Percentiles rank a stretch among this genome's conserved stretches.
phyloP scores from a whole-genome alignment of 2,113 vertebrate species.

The Percopsis transmontana region DNA sequence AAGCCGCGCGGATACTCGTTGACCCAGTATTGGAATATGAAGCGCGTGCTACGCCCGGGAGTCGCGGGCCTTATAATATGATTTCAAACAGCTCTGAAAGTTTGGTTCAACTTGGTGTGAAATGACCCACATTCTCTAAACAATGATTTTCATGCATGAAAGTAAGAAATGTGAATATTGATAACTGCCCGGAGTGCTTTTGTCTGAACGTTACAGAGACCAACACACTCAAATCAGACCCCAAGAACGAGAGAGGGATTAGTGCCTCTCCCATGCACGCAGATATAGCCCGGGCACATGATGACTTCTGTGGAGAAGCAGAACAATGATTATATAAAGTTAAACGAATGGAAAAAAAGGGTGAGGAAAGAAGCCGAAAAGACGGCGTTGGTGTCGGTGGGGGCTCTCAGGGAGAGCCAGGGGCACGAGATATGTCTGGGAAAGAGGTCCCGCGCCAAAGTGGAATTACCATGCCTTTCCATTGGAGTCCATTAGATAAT shows the following conservation, averaged over 20 bases:
- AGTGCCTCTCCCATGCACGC: conserved; percentile 59
- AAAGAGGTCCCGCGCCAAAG: too few species aligned
- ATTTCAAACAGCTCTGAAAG: conserved; percentile 67
- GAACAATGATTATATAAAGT: conserved; percentile 65
- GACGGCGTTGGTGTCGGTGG: conserved; percentile 4
- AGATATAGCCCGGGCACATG: conserved; percentile 69
- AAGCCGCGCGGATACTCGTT: conserved; percentile 27
- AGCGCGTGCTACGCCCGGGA: conserved; percentile 34
- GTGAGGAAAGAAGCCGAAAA: conserved; percentile 2
- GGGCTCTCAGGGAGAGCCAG: conserved; percentile 68
- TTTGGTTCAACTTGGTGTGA: conserved; percentile 66
- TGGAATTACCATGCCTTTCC: conserved; percentile 53
- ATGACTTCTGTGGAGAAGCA: conserved; percentile 69
- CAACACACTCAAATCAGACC: conserved; percentile 62
- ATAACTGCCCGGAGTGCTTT: conserved; percentile 76
- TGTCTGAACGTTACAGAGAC: conserved; percentile 64
- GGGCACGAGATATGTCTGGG: conserved; percentile 76
- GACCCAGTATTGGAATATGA: conserved; percentile 40
- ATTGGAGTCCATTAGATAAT: conserved; percentile 80
- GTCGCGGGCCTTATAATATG: conserved; percentile 63
- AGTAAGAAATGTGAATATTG: conserved; percentile 68
- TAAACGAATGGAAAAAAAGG: too few species aligned
- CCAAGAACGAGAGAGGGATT: conserved; percentile 47
- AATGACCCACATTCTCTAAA: conserved; percentile 79
- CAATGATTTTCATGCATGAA: conserved; percentile 56